Conservation (phyloP, 2,113 vertebrate species). For the Malurus elegans region DNA sequence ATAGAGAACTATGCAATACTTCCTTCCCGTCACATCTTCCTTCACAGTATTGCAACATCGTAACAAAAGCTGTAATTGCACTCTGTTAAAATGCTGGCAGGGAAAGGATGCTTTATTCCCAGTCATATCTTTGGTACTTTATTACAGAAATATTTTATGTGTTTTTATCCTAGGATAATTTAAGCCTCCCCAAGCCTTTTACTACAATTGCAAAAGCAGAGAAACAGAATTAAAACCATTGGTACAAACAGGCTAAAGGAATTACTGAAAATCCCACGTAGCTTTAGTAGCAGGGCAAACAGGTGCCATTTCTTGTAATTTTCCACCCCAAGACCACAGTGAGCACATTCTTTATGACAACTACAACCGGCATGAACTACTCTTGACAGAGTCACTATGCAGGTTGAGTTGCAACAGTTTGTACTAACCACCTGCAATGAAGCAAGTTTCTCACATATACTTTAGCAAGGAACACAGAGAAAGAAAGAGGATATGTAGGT, state of each 20-base stretch:
- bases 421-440: neutral
- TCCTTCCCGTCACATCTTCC: neutral
- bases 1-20: neutral
- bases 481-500: rapidly evolving
- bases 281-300: neutral
- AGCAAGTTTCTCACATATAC: neutral
- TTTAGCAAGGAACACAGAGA: neutral
- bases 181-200: neutral
- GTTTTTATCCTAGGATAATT: neutral
- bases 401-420: rapidly evolving
- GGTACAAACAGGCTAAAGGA: neutral
- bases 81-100: neutral
- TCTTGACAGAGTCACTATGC: rapidly evolving
- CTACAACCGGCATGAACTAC: neutral
- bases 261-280: neutral
- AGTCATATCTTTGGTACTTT: neutral
- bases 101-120: neutral
- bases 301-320: neutral
- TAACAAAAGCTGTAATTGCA: neutral
- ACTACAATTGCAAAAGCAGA: neutral
- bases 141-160: neutral
- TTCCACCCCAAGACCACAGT: neutral
- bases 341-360: rapidly evolving
- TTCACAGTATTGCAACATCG: neutral
- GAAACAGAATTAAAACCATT: neutral